Base-by-base conservation (phyloP, 1,140 invertebrate species). In the Drosophila jambulina region DNA sequence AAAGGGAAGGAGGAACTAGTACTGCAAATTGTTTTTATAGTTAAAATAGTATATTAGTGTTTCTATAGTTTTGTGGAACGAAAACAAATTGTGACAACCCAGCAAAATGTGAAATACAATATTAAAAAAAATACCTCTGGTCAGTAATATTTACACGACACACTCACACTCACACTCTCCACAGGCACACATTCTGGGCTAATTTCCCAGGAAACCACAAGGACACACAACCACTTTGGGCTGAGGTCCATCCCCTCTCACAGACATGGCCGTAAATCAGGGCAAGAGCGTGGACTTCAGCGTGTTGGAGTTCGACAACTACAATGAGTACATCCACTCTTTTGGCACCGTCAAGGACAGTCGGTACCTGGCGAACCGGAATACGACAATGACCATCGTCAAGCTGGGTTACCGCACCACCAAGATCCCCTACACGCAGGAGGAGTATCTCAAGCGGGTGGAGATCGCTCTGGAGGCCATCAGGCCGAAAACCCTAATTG, bases 351-450 rank as follows among this genome's bases (percentile, higher is more conserved):
- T 27, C 0, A 32, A 67, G 3, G 92, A 93, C 65, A 27, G 63
- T 3, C 67, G 56, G 0, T 92, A 79, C 58, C 32, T 92, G 43
- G 32, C 53, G 8, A 82, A 60, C 19, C 29, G 38, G 4, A 13
- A 21, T 3, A 53, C 64, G 0, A 65, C 63, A 34, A 65, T 70
- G 9, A 61, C 45, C 21, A 59, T 93, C 12, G 79, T 82, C 6
- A 64, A 77, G 43, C 61, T 93, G 57, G 92, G 92, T 21, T 93
- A 92, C 76, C 88, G 92, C 49, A 79, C 91, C 10, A 71, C 80
- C 13, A 67, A 65, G 3, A 43, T 57, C 1, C 83, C 88, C 5
- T 92, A 93, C 25, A 70, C 8, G 17, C 57, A 0, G 9, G 15
- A 40, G 13, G 85, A 92, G 25, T 93, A 75, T 43, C 10, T 23